Conservation (phyloP, 2,113 vertebrate species). For the Toxotes chatareus region DNA sequence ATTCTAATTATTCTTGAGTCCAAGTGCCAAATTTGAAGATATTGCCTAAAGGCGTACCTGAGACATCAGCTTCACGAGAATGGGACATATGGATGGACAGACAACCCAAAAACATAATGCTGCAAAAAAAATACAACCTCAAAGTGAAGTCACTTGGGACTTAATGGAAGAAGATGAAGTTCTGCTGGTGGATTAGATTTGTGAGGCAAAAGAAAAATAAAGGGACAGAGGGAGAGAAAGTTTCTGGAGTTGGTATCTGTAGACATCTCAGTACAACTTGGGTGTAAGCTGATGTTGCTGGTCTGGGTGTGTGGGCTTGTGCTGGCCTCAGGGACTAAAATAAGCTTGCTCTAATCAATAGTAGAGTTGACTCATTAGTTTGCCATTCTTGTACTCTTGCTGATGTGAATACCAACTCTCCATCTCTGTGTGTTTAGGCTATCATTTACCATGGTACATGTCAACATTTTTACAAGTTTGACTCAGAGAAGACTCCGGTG, state of each 20-base stretch:
- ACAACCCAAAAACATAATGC: no score
- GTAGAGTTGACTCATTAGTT: slow-evolving; percentile 48
- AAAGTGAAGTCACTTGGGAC: slow-evolving; percentile 60
- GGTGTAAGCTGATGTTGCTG: slow-evolving; percentile 1
- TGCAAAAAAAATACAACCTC: slow-evolving; percentile 23
- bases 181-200: slow-evolving; percentile 49
- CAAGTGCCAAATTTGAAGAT: no score
- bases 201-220: neutral
- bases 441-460: slow-evolving; percentile 36
- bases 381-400: slow-evolving; percentile 28
- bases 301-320: slow-evolving; percentile 29
- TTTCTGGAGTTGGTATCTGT: slow-evolving; percentile 33
- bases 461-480: slow-evolving; percentile 37
- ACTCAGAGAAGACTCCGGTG: slow-evolving; percentile 25
- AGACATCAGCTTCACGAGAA: no score
- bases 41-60: no score
- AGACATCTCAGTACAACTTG: slow-evolving; percentile 23
- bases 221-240: slow-evolving; percentile 2
- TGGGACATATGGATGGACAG: no score
- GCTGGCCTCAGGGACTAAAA: slow-evolving; percentile 36
- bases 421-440: slow-evolving; percentile 27
- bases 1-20: no score
- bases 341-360: slow-evolving; percentile 55
- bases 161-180: slow-evolving; percentile 50
- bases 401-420: slow-evolving; percentile 43